Conservation (phyloP, 2,113 vertebrate genomes). For the Stegastes partitus region DNA sequence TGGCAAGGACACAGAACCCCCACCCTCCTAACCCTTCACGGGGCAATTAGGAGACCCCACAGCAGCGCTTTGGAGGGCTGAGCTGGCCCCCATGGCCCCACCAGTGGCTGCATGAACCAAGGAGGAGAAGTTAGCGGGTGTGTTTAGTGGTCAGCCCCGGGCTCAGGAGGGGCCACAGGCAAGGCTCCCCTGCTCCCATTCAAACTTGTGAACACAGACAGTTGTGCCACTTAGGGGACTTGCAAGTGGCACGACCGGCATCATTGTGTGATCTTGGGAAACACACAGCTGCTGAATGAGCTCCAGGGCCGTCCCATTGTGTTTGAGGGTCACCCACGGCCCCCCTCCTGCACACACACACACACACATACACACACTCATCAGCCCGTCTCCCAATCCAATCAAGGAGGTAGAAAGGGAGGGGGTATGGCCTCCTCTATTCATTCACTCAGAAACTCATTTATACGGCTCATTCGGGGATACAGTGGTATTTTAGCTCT, state of each 20-base stretch:
- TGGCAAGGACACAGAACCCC: slow-evolving; percentile 50
- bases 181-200: slow-evolving; percentile 77
- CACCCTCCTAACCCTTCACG: slow-evolving; percentile 25
- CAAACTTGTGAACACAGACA: slow-evolving; percentile 84
- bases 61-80: slow-evolving; percentile 57
- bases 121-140: slow-evolving; percentile 76
- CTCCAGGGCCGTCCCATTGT: slow-evolving; percentile 82
- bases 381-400: slow-evolving; percentile 67
- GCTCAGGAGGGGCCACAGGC: slow-evolving; percentile 70
- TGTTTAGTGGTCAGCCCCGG: slow-evolving; percentile 78
- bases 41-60: slow-evolving; percentile 77
- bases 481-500: slow-evolving; percentile 38
- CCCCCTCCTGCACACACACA: slow-evolving; percentile 75
- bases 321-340: slow-evolving; percentile 76
- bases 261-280: slow-evolving; percentile 91
- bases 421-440: slow-evolving; percentile 56
- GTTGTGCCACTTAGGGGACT: slow-evolving; percentile 81
- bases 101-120: slow-evolving; percentile 76
- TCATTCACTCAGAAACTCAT: slow-evolving; percentile 69
- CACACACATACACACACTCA: slow-evolving; percentile 60
- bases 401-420: slow-evolving; percentile 71
- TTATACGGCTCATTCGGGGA: slow-evolving; percentile 53
- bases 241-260: slow-evolving; percentile 83
- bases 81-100: slow-evolving; percentile 72
- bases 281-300: slow-evolving; percentile 89